These are phyloP conservation scores for Sebastes schlegelii DNA, from an alignment of 2,113 vertebrate genomes.

Conservation along the genomic window DNA sequence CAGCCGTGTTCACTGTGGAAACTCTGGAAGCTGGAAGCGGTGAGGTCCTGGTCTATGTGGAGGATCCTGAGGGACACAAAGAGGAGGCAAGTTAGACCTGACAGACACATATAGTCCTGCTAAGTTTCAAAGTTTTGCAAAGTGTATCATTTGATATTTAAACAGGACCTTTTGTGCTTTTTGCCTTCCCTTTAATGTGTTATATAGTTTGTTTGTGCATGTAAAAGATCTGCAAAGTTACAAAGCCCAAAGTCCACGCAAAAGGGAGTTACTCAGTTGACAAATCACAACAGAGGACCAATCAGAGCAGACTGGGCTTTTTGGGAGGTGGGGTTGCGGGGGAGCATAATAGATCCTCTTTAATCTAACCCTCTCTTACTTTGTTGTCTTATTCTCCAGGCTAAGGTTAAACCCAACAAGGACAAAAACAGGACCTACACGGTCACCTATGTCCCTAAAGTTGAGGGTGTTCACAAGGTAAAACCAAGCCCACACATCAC, in stretches of 20 bases:
- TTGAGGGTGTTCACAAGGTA: constrained; percentile 96
- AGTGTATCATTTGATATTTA: not conserved
- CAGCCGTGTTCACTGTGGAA: constrained; percentile 93
- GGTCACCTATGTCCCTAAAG: constrained; percentile 93
- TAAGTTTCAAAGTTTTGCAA: not conserved
- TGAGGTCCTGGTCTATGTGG: constrained; percentile 94
- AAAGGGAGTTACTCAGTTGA: too few species aligned
- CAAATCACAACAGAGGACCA: too few species aligned
- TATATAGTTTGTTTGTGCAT: too few species aligned
- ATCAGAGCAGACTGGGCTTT: too few species aligned
- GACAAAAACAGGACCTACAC: constrained; percentile 92
- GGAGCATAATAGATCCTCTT: not conserved
- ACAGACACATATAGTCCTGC: not conserved
- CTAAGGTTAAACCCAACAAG: constrained; percentile 93
- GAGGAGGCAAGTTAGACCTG: constrained; percentile 87
- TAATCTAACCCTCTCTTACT: not conserved
- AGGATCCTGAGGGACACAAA: constrained; percentile 95
- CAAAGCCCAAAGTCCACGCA: too few species aligned
- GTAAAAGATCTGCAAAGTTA: too few species aligned
- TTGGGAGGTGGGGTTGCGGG: too few species aligned
- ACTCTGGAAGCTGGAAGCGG: constrained; percentile 90
- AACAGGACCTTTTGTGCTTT: too few species aligned
- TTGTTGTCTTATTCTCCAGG: constrained; percentile 78
- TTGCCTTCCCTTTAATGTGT: too few species aligned
- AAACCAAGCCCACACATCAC: not conserved